phyloP scores from a whole-genome alignment of 2,797 vertebrate species.

The Peromyscus aztecus region DNA sequence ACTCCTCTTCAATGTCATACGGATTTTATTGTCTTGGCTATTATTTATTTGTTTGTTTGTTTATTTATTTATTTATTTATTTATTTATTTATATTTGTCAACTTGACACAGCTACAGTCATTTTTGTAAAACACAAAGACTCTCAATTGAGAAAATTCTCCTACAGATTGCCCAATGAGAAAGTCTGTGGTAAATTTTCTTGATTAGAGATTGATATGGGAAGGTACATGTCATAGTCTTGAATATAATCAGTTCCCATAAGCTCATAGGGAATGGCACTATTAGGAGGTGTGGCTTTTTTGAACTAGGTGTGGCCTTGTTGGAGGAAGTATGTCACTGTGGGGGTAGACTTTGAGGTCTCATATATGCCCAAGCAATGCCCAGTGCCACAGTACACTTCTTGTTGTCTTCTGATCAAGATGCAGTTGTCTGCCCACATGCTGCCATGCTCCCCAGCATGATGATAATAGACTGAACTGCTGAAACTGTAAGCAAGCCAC shows the following conservation, averaged over 20 bases:
- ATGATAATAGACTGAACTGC: not conserved
- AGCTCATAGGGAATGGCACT: not conserved
- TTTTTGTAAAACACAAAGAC: not conserved
- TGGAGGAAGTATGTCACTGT: not conserved
- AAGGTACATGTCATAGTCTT: not conserved
- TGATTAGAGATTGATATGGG: not conserved
- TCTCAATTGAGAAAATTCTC: not conserved
- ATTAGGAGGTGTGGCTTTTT: not conserved
- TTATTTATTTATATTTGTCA: not conserved
- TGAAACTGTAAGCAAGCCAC: not conserved
- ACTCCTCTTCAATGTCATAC: not conserved
- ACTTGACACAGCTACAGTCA: not conserved
- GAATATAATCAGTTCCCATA: not conserved
- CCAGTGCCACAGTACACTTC: not conserved
- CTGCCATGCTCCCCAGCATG: not conserved
- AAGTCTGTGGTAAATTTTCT: not conserved
- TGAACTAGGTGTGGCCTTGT: not conserved
- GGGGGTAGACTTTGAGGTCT: not conserved
- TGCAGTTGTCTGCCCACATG: not conserved
- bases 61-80: not conserved
- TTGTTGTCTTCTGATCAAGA: not conserved
- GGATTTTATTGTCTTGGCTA: not conserved
- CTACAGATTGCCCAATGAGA: not conserved
- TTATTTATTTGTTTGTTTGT: not conserved
- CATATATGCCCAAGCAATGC: not conserved